These are phyloP conservation scores for Hafferia zeledoni DNA, from an alignment of 2,797 vertebrate genomes.

Conservation along the genomic window DNA sequence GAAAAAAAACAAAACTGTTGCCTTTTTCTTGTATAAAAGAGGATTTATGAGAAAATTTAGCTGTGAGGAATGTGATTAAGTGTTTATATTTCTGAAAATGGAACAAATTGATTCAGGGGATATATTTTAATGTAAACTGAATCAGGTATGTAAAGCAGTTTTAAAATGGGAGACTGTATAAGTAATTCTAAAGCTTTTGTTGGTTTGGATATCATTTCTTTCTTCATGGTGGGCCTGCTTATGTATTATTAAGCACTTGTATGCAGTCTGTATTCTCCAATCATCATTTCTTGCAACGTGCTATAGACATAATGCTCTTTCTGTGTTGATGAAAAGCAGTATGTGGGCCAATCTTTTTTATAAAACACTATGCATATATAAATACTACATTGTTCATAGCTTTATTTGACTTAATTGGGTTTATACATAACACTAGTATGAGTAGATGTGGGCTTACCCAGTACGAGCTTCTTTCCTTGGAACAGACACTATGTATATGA, in stretches of 20 bases:
- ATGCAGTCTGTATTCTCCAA: conserved; percentile 90
- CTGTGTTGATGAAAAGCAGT: conserved; percentile 93
- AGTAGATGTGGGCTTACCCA: conserved; percentile 92
- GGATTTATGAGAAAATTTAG: conserved; percentile 96
- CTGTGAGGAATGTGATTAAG: conserved; percentile 94
- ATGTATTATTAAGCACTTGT: conserved; percentile 92
- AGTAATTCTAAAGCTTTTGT: conserved; percentile 88
- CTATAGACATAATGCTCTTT: conserved; percentile 90
- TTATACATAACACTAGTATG: conserved; percentile 92
- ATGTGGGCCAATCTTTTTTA: conserved; percentile 96
- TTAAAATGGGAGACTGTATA: conserved; percentile 88
- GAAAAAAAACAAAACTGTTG: conserved; percentile 88
- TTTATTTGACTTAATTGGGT: conserved; percentile 96
- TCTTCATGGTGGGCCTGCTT: conserved; percentile 91
- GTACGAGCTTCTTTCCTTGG: conserved; percentile 88
- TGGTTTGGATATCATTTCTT: conserved; percentile 84
- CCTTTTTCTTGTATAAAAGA: conserved; percentile 99
- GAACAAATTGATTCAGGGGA: conserved; percentile 90
- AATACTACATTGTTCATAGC: conserved; percentile 98
- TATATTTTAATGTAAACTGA: conserved; percentile 96
- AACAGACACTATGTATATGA: conserved; percentile 92
- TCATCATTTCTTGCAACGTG: conserved; percentile 90
- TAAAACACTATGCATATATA: conserved; percentile 99
- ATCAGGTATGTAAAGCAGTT: conserved; percentile 98
- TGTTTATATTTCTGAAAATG: conserved; percentile 97